phyloP scores from a whole-genome alignment of 2,797 vertebrate genomes.

The Tauraco hartlaubi region DNA sequence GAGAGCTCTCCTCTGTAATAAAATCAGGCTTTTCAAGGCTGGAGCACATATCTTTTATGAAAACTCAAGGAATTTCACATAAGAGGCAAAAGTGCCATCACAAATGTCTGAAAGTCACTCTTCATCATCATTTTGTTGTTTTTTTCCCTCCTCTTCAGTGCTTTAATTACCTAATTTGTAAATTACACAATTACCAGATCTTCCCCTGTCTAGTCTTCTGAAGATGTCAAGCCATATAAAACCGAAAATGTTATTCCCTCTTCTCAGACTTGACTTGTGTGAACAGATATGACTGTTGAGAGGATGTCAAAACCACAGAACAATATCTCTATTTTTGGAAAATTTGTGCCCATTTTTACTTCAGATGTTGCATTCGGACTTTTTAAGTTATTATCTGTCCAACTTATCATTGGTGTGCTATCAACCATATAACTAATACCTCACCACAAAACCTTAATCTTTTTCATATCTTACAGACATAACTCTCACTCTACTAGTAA shows the following conservation, averaged over 20 bases:
- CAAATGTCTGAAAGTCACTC: not conserved
- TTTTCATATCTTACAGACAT: not conserved
- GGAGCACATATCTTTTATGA: not conserved
- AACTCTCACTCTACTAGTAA: not conserved
- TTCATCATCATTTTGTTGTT: not conserved
- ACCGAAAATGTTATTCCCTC: not conserved
- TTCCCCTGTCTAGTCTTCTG: not conserved
- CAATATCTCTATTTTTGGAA: not conserved
- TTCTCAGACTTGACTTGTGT: not conserved
- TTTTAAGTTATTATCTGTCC: not conserved
- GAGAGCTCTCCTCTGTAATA: not conserved
- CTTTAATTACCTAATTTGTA: constrained; percentile 8
- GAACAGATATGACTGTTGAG: not conserved
- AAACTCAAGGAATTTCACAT: not conserved
- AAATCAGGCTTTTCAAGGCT: not conserved
- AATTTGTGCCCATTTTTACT: not conserved
- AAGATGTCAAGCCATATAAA: not conserved
- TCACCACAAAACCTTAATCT: not conserved
- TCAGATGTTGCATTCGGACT: not conserved
- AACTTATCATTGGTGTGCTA: not conserved
- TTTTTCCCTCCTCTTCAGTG: not conserved
- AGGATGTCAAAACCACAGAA: not conserved
- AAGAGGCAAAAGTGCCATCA: not conserved
- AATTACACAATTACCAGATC: not conserved
- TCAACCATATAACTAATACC: not conserved